These are phyloP conservation scores for Sebastes hubbsi DNA, from an alignment of 2,797 vertebrate genomes.

Conservation along the genomic window DNA sequence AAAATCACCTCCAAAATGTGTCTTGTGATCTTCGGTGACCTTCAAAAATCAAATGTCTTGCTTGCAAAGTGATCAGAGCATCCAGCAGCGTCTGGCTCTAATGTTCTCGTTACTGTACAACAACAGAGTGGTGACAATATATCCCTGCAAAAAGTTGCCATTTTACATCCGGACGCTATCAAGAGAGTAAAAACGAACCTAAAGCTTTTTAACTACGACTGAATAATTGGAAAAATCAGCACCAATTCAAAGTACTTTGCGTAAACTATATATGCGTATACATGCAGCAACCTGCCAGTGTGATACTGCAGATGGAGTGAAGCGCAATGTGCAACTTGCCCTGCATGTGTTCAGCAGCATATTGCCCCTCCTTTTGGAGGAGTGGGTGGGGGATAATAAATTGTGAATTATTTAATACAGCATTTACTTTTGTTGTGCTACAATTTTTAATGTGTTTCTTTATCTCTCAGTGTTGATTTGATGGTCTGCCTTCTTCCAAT, in stretches of 20 bases:
- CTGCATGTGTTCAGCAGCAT: slow-evolving; percentile 2
- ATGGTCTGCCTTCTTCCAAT: background rate
- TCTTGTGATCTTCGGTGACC: background rate
- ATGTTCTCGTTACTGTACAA: background rate
- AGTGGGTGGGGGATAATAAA: slow-evolving; percentile 11
- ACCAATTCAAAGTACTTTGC: background rate
- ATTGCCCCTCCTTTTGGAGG: slow-evolving; percentile 34
- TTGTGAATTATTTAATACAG: background rate
- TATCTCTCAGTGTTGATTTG: background rate
- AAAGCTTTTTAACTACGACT: background rate
- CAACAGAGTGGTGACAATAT: background rate
- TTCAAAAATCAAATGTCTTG: background rate
- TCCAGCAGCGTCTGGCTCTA: background rate
- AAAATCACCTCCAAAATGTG: background rate
- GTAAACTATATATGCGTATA: background rate
- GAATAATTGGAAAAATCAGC: background rate
- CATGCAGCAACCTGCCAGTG: background rate
- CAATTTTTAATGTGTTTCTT: background rate
- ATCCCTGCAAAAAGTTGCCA: background rate
- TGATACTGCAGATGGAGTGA: slow-evolving; percentile 4
- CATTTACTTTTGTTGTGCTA: background rate
- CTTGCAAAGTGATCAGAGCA: background rate
- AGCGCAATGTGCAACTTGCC: background rate
- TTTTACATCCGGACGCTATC: background rate
- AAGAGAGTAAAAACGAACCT: background rate